Evolutionary conservation across 2,888 invertebrate species (phyloP).

Genomic region (Zonitis immaculata): DNA sequence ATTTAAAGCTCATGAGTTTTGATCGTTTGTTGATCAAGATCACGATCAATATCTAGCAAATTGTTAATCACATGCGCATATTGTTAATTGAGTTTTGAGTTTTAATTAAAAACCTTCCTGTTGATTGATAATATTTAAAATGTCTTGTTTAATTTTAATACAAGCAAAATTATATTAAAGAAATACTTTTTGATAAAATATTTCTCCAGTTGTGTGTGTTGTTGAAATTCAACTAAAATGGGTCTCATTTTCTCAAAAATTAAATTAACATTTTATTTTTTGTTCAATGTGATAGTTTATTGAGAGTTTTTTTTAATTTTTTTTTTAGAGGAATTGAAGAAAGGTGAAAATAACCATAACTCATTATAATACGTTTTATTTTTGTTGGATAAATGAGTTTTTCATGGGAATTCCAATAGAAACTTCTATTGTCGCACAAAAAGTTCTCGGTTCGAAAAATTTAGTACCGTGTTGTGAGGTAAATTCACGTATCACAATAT

Average conservation of each 20-base stretch:
- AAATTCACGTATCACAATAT: no score
- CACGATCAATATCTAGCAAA: no score
- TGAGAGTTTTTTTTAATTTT: no score
- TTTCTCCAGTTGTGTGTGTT: not conserved
- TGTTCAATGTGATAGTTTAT: not conserved
- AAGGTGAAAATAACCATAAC: not conserved
- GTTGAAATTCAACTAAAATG: not conserved
- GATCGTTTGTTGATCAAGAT: no score
- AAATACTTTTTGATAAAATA: not conserved
- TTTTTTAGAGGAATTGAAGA: not conserved
- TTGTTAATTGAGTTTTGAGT: no score
- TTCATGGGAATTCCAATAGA: not conserved
- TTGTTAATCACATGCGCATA: no score
- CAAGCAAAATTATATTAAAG: not conserved
- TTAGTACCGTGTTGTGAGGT: no score
- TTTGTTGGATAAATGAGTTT: not conserved
- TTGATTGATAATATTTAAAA: no score
- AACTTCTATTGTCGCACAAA: not conserved
- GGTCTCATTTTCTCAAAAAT: not conserved
- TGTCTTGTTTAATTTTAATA: no score
- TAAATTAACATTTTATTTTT: not conserved
- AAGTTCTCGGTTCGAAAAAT: no score
- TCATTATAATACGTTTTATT: not conserved
- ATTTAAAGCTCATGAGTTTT: no score
- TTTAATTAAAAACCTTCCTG: no score